Conservation (phyloP, 2,113 vertebrate genomes). For the Pachypanchax playfairii region DNA sequence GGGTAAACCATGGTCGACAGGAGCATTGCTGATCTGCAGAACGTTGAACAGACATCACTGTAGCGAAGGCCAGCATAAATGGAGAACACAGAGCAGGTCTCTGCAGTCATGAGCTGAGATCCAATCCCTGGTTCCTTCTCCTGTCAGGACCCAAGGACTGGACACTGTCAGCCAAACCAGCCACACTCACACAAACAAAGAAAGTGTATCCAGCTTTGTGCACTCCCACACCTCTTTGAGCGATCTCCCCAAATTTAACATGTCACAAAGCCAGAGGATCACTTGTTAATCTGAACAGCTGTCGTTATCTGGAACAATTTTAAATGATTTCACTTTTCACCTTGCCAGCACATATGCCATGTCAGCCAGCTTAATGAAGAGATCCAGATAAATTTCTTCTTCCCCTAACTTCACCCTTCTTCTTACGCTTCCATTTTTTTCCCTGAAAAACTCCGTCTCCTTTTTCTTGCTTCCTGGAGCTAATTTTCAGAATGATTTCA, state of each 20-base stretch:
- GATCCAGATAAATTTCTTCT: slow-evolving; percentile 69
- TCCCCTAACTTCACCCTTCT: slow-evolving; percentile 49
- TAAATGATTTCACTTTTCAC: slow-evolving; percentile 58
- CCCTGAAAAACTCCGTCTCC: slow-evolving; percentile 61
- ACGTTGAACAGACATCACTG: slow-evolving; percentile 48
- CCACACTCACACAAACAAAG: slow-evolving; percentile 32
- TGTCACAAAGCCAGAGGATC: slow-evolving; percentile 77
- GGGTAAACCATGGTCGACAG: slow-evolving; percentile 64
- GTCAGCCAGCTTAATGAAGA: slow-evolving; percentile 64
- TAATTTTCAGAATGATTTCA: slow-evolving; percentile 81
- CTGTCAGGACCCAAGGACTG: slow-evolving; percentile 68
- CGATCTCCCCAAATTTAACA: slow-evolving; percentile 67
- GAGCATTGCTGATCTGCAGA: slow-evolving; percentile 40
- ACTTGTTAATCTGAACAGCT: slow-evolving; percentile 79
- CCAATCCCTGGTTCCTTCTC: slow-evolving; percentile 65
- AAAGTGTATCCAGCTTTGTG: slow-evolving; percentile 38
- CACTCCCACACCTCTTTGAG: slow-evolving; percentile 53
- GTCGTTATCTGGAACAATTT: slow-evolving; percentile 70
- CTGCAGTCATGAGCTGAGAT: slow-evolving; percentile 48
- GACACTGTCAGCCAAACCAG: slow-evolving; percentile 58
- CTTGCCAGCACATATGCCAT: slow-evolving; percentile 68
- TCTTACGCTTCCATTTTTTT: slow-evolving; percentile 33
- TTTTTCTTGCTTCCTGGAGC: slow-evolving; percentile 74
- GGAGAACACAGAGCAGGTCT: slow-evolving; percentile 64
- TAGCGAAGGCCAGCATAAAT: slow-evolving; percentile 18